Conservation (phyloP, 2,113 vertebrate genomes). For the Dicrurus megarhynchus region DNA sequence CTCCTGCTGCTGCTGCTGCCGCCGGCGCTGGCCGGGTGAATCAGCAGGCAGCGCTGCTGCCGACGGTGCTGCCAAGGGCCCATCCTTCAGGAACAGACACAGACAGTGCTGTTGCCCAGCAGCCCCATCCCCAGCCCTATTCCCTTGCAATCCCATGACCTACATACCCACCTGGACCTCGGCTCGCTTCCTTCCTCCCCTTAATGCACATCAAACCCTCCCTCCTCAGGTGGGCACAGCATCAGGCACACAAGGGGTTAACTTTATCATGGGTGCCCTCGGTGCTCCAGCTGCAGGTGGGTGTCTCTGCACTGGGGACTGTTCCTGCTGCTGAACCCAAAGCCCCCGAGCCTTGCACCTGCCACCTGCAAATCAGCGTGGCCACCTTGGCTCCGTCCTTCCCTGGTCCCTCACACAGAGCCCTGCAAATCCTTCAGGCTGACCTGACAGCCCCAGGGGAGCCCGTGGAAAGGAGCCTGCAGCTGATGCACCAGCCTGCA, state of each 20-base stretch:
- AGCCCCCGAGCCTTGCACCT: neutral
- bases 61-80: neutral
- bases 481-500: neutral
- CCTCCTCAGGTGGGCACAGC: neutral
- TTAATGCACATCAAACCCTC: neutral
- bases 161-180: neutral
- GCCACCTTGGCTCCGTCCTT: neutral
- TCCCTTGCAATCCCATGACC: conserved; percentile 30
- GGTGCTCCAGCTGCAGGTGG: neutral
- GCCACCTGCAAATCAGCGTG: neutral
- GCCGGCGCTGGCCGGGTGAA: neutral
- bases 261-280: rapidly evolving
- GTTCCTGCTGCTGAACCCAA: neutral
- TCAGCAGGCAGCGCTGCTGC: neutral
- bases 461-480: neutral
- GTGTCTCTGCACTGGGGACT: neutral
- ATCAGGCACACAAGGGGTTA: rapidly evolving
- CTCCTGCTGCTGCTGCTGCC: neutral
- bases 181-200: neutral
- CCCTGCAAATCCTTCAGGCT: neutral
- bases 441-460: neutral
- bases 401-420: neutral
- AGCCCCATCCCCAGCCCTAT: neutral
- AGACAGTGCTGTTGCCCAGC: conserved; percentile 12
- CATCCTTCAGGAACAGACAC: conserved; percentile 3